A percentile compares a stretch with the other conserved stretches of the same genome.
These are phyloP conservation scores for Seira ritae DNA, from an alignment of 2,888 invertebrate species.

Conservation along the genomic window DNA sequence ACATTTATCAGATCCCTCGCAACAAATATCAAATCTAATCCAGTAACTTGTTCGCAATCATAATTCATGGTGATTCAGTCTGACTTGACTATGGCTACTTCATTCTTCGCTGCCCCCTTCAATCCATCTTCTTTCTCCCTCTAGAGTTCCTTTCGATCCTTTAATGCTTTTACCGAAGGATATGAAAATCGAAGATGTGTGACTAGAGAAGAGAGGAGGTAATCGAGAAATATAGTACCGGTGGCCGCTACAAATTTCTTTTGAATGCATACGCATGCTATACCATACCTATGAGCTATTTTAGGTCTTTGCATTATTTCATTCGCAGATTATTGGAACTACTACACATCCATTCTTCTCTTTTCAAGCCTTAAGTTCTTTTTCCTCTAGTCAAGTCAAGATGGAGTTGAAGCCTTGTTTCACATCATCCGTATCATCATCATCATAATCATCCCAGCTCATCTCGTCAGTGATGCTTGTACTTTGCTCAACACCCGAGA, in stretches of 20 bases:
- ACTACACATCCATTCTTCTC: too few species aligned
- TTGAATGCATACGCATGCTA: too few species aligned
- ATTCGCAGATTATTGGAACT: too few species aligned
- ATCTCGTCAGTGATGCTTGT: constrained; percentile 28
- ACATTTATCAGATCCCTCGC: neutral
- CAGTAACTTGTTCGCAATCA: neutral
- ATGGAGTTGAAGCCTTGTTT: constrained; percentile 31
- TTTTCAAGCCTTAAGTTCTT: neutral
- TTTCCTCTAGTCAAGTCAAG: constrained; percentile 9
- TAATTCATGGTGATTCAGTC: neutral
- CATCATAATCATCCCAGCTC: neutral
- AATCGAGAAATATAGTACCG: too few species aligned
- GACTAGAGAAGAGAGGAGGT: too few species aligned
- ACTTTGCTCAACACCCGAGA: constrained; percentile 54
- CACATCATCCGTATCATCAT: constrained; percentile 30
- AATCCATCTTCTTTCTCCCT: neutral
- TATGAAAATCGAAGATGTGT: too few species aligned
- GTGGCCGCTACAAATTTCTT: too few species aligned
- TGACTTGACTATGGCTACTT: neutral
- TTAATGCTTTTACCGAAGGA: too few species aligned
- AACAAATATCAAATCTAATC: neutral
- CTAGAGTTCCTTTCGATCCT: neutral
- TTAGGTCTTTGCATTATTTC: too few species aligned
- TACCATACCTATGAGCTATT: too few species aligned
- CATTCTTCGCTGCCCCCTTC: neutral